Base-by-base conservation (phyloP, 2,888 invertebrate species). In the Tiliacea aurago region DNA sequence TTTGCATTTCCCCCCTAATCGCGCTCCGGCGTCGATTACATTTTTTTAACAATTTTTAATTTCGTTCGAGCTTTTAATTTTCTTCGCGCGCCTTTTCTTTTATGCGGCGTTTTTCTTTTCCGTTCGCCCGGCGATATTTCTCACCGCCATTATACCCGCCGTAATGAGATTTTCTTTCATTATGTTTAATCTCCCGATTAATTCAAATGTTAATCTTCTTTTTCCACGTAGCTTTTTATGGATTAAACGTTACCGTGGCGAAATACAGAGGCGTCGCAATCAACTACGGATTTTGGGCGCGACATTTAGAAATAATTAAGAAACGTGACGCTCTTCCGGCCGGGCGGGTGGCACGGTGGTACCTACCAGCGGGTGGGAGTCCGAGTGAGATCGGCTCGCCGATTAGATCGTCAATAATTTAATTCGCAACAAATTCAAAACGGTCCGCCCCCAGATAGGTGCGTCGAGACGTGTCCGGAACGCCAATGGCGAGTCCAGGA, bases 101-200 rank as follows among this genome's bases (percentile, higher is more conserved):
- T 91, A 93, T 91, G 88, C 87, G 86, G 90, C 90, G 88, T 91
- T 92, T 93, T 93, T 93, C 91, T 91, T 92, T 92, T 91, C 91
- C 91, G 91, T 89, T 91, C 91, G 89, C 90, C 88, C 88, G 87
- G 91, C 92, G 92, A 94, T 95, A 94, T 94, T 95, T 96, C 95
- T 95, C 95, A 93, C 95, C 94, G 94, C 96, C 94, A 95, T 96
- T 96, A 95, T 95, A 94, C 95, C 90, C 91, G 88, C 89, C 91
- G 93, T 96, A 96, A 96, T 96, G 96, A 96, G 96, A 96, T 96
- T 96, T 96, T 95, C 95, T 95, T 96, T 96, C 96, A 96, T 96
- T 96, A 96, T 96, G 96, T 95, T 96, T 96, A 96, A 96, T 96
- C 96, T 96, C 90, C 95, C 96, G 96, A 96, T 96, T 96, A 96